Percentiles rank a stretch among this genome's conserved stretches.
These are phyloP conservation scores for Drosophila subquinaria DNA, from an alignment of 2,888 invertebrate species.

Conservation along the genomic window DNA sequence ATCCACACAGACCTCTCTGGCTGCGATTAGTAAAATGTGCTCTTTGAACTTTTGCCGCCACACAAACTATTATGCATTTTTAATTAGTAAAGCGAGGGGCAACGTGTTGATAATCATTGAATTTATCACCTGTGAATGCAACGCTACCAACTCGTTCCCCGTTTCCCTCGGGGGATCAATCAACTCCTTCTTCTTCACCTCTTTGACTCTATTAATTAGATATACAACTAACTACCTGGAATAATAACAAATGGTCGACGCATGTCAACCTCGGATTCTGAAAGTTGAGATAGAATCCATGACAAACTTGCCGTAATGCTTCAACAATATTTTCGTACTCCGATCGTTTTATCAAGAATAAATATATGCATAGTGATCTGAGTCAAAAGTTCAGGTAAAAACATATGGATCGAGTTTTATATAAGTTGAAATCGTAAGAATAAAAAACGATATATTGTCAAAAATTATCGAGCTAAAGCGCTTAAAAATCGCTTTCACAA, in stretches of 20 bases:
- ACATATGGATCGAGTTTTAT: too few species aligned
- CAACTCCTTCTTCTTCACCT: neutral
- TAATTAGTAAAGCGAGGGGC: conserved; percentile 61
- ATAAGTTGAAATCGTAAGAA: too few species aligned
- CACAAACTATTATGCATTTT: conserved; percentile 67
- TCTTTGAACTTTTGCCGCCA: conserved; percentile 61
- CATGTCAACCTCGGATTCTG: neutral
- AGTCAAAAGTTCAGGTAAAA: too few species aligned
- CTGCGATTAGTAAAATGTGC: conserved; percentile 60
- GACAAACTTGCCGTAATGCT: neutral
- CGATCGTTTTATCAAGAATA: too few species aligned
- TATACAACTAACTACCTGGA: conserved; percentile 22
- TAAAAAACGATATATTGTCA: too few species aligned
- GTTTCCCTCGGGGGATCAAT: neutral
- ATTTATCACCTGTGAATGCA: conserved; percentile 78
- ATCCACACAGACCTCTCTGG: conserved; percentile 27
- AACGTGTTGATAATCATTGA: conserved; percentile 76
- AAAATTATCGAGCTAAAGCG: too few species aligned
- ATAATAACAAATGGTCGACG: conserved; percentile 1
- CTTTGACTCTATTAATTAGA: conserved; percentile 49
- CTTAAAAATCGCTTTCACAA: too few species aligned
- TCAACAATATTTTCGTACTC: neutral
- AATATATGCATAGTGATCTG: too few species aligned
- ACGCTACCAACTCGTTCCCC: conserved; percentile 49
- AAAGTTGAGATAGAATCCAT: neutral